A percentile compares a stretch with the other conserved stretches of the same genome.
Conservation (phyloP, 2,113 vertebrate genomes). For the Arizona elegans region DNA sequence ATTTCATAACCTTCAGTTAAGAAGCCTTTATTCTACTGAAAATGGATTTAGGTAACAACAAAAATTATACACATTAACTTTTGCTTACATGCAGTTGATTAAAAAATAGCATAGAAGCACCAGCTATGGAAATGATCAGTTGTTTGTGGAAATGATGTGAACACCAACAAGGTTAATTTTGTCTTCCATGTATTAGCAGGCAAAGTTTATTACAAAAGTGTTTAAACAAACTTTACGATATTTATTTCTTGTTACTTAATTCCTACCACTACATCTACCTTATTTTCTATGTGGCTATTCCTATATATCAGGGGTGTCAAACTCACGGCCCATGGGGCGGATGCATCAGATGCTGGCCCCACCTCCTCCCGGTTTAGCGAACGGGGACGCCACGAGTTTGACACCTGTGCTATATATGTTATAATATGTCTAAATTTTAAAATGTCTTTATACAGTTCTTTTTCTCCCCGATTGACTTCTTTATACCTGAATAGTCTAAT, state of each 20-base stretch:
- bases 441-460: neutral
- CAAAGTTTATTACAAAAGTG: neutral
- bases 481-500: neutral
- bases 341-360: too few relatives aligned
- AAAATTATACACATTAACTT: neutral
- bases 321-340: too few relatives aligned
- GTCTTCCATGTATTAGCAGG: neutral
- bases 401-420: too few relatives aligned
- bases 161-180: neutral
- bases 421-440: neutral
- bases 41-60: neutral
- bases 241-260: neutral
- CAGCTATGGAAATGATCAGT: too few relatives aligned
- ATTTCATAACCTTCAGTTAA: neutral
- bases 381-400: too few relatives aligned
- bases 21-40: neutral
- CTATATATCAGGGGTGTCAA: neutral
- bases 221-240: neutral
- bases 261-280: neutral
- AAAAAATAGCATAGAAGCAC: too few relatives aligned
- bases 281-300: neutral
- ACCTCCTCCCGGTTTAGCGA: too few relatives aligned
- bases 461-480: neutral
- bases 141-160: neutral
- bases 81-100: too few relatives aligned